Evolutionary conservation across 2,797 vertebrate genomes (phyloP), one percentile per base, ranked within the genome.

Genomic region (Eulemur albifrons): DNA sequence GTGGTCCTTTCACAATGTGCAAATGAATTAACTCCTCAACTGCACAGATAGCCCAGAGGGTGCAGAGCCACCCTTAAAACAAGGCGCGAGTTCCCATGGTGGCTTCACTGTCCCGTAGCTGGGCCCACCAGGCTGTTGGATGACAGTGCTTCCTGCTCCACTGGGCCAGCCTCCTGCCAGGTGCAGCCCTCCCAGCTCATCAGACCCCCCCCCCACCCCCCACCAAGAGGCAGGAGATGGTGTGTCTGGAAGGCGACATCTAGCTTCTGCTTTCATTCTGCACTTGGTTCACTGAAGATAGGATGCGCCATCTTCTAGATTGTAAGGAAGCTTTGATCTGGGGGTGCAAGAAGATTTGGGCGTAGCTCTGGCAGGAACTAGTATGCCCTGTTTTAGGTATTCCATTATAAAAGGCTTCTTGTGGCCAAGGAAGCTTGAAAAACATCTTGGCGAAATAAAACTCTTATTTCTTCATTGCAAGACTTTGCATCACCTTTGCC

Each of bases 11-110:
- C 4, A 20, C 30, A 27, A 9, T n/a, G 61, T 80, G 73, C 23
- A 45, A 80, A 45, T 63, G 15, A 89, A 75, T 73, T 27, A 9
- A 70, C 27, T 11, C 11, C 23, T 75, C 17, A 50, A 18, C 3
- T 25, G 25, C 79, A 67, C 9, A 38, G 85, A 27, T 13, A 90
- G 38, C 50, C 32, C 7, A 12, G 40, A 35, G 63, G 23, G 3
- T 30, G 4, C 40, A 50, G 79, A 93, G 45, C 54, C n/a, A 73
- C 21, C 27, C 57, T 69, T 54, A 43, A 35, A 50, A 70, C 35
- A 73, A n/a, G 61, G 43, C 38, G 7, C 1, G 1, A 13, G n/a
- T 48, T 86, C n/a, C 52, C 25, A 9, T 0, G 0, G 12, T 61
- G 67, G 63, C 4, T 61, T 88, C 70, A 23, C 18, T 54, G 77